Base-by-base conservation (phyloP, 2,797 vertebrate species). In the Gobio occitaniae region DNA sequence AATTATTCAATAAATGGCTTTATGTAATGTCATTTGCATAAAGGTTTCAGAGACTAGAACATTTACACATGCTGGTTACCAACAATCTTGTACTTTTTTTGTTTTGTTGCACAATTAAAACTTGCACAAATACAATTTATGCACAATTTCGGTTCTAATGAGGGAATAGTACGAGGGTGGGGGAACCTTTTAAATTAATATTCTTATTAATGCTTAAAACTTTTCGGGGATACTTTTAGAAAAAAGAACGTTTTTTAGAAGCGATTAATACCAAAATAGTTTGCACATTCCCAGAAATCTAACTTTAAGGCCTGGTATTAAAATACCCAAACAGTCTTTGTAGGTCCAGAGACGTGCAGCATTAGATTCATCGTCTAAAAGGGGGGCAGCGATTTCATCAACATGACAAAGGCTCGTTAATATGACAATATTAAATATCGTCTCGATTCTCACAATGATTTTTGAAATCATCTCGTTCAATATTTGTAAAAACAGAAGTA, bases 1-100 rank as follows among this genome's bases (percentile, higher is more conserved):
- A 72, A 80, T 78, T 83, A 75, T 80, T 78, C 77, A 63, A 82
- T 52, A 90, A 92, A 95, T 94, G 94, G 93, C 94, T 94, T 76
- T 85, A 61, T 61, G 65, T 74, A 83, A 87, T 65, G 85, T 77
- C 44, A 86, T 79, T 88, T 90, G 88, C 89, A 89, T 89, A 89
- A 87, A 87, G 80, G 72, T 85, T 83, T 69, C 69, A 76, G 76
- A n/a, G 72, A 85, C 68, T 84, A 83, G 59, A 70, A 79, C 74
- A 86, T 77, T 87, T 82, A 88, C 78, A 87, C 87, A 78, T 86
- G 80, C 86, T 87, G 89, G 83, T 87, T 59, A 70, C 25, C 82
- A 84, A 78, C 74, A 81, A 78, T 63, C 72, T 59, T 16, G 11
- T 54, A 87, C 50, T 69, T 2, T 47, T 21, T 38, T 54, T 47